Conservation (phyloP, 2,888 invertebrate species). For the Fragum fragum region DNA sequence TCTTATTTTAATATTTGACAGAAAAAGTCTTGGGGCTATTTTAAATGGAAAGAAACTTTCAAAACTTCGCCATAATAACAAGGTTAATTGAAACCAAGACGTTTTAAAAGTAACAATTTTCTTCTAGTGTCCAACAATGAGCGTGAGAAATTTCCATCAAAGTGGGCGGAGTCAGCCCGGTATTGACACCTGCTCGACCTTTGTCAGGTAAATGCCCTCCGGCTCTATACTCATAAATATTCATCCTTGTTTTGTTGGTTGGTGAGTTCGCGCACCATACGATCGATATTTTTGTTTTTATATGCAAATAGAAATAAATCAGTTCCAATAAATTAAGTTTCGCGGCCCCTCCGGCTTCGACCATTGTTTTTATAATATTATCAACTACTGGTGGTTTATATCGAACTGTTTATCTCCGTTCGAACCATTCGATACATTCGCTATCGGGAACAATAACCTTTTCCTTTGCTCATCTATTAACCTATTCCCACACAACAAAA, state of each 20-base stretch:
- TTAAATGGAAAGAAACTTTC: constrained; percentile 13
- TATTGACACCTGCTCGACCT: constrained; percentile 43
- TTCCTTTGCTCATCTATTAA: not conserved
- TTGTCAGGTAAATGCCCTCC: constrained; percentile 1
- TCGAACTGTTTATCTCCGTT: not conserved
- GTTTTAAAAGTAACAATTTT: constrained; percentile 29
- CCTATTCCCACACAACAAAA: no score
- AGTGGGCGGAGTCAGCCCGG: constrained; percentile 27
- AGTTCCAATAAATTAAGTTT: constrained; percentile 29
- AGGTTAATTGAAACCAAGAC: constrained; percentile 34
- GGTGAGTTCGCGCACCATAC: not conserved
- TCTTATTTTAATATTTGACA: constrained; percentile 33
- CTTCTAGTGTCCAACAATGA: constrained; percentile 22
- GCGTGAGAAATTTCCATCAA: constrained; percentile 41
- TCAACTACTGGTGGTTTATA: not conserved
- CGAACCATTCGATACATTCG: not conserved
- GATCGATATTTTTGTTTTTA: constrained; percentile 34
- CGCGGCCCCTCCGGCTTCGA: not conserved
- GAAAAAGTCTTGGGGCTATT: constrained; percentile 31
- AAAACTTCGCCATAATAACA: constrained; percentile 28
- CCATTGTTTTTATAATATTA: constrained; percentile 15
- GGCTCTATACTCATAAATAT: constrained; percentile 19
- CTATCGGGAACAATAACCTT: not conserved
- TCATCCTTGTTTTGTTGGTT: constrained; percentile 19
- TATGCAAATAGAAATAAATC: constrained; percentile 33